Evolutionary conservation across 2,113 vertebrate species (phyloP), one percentile per base, ranked within the genome.

Genomic region (Pontoporia blainvillei): DNA sequence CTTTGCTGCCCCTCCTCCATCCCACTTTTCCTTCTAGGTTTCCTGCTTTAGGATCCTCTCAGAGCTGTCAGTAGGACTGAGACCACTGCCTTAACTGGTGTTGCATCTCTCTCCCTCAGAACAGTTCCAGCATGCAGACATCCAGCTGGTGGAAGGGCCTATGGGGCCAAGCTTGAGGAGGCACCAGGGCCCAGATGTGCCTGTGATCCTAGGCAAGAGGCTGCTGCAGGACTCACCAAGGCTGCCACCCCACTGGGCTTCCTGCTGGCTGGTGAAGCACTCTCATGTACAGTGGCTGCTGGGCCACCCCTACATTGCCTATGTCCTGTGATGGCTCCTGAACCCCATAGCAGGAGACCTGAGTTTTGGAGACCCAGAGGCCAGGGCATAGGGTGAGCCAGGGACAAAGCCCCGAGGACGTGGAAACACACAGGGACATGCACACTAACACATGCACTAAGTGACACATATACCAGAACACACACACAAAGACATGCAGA

Each of bases 251-350:
- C 23, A 0, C 57, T 91, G 46, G 39, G 95, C 97, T 79, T 98
- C 96, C 41, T 99, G 99, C 96, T 99, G 99, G 99, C 98, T 99
- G 95, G 98, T 99, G 91, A 98, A 98, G 39, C 98, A 97, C 95
- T 94, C 97, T 18, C 98, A 99, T 44, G 94, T 99, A 20, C 96
- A 98, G 90, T 95, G 78, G 66, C 98, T 99, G 6, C 97, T 99
- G 95, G 99, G 98, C 6, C 98, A 98, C 8, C 95, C 98, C 0
- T 99, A 99, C 72, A 78, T 98, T 46, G 97, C 98, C 95, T 99
- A 99, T 44, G 97, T 99, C 98, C 95, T 98, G 97, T 92, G 96
- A 92, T 61, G 36, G 27, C 7, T 75, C 67, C 59, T 90, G 94
- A 66, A 91, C 71, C n/a, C 89, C 39, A 90, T 44, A 83, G 46